Conservation (phyloP, 2,113 vertebrate species). For the Lepisosteus oculatus region DNA sequence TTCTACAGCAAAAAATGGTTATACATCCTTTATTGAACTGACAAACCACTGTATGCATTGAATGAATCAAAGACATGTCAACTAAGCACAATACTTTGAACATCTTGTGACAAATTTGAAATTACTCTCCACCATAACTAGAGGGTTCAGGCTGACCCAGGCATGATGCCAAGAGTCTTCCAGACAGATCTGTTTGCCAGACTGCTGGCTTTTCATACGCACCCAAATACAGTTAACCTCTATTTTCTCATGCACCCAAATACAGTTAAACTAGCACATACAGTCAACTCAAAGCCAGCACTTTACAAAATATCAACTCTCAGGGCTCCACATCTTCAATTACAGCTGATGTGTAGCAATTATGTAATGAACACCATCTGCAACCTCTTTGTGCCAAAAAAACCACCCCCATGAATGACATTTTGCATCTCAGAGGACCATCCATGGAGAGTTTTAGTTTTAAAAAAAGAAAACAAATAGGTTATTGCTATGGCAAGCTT, state of each 20-base stretch:
- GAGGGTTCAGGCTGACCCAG: no score
- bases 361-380: conserved; percentile 65
- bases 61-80: no score
- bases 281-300: conserved; percentile 16
- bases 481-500: no score
- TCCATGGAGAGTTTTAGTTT: conserved; percentile 27
- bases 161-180: neutral
- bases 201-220: neutral
- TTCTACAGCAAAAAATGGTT: no score
- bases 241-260: neutral
- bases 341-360: conserved; percentile 49
- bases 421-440: conserved; percentile 23
- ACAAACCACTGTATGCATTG: neutral
- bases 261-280: neutral
- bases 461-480: conserved; percentile 19
- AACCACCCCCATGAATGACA: conserved; percentile 25
- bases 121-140: no score
- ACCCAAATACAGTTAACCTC: neutral
- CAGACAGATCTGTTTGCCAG: neutral
- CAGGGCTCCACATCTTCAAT: conserved; percentile 48
- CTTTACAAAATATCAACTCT: conserved; percentile 47
- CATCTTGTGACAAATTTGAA: no score
- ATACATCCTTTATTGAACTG: neutral
- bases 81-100: no score
- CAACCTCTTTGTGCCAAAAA: conserved; percentile 36